Conservation (phyloP, 1,140 invertebrate genomes). For the Scaptomyza hsui region DNA sequence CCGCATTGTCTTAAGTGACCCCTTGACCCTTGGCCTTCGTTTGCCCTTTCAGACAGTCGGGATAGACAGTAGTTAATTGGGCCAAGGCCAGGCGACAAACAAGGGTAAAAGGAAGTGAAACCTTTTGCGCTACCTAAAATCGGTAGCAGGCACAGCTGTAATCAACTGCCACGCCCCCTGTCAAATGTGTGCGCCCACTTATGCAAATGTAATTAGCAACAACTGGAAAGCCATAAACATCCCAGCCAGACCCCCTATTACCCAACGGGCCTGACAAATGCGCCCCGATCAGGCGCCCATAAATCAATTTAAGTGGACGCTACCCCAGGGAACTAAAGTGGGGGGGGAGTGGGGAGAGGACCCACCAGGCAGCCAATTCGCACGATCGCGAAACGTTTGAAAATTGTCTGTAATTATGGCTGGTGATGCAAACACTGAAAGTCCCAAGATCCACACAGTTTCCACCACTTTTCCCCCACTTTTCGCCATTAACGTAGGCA, state of each 20-base stretch:
- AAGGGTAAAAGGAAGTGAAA: conserved; percentile 44
- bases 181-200: conserved; percentile 58
- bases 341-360: neutral
- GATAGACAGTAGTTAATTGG: conserved; percentile 52
- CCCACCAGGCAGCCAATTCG: conserved; percentile 10
- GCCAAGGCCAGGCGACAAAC: conserved; percentile 58
- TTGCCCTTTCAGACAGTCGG: conserved; percentile 8
- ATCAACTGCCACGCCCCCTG: conserved; percentile 53
- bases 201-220: conserved; percentile 75
- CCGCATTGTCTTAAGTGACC: conserved; percentile 66
- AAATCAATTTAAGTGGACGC: conserved; percentile 76
- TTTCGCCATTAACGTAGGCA: conserved; percentile 3
- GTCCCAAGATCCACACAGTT: conserved; percentile 11
- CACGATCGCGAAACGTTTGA: conserved; percentile 58
- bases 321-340: conserved; percentile 41
- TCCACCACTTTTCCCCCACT: neutral
- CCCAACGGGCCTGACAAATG: conserved; percentile 52
- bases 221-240: conserved; percentile 45
- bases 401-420: conserved; percentile 74
- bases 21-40: conserved; percentile 69
- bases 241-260: conserved; percentile 14
- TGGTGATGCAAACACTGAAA: conserved; percentile 63
- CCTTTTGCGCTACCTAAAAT: neutral
- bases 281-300: conserved; percentile 63
- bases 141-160: conserved; percentile 44